Evolutionary conservation across 2,888 invertebrate genomes (phyloP), one percentile per base, ranked within the genome.

Genomic region (Alloscopus bannaensis): DNA sequence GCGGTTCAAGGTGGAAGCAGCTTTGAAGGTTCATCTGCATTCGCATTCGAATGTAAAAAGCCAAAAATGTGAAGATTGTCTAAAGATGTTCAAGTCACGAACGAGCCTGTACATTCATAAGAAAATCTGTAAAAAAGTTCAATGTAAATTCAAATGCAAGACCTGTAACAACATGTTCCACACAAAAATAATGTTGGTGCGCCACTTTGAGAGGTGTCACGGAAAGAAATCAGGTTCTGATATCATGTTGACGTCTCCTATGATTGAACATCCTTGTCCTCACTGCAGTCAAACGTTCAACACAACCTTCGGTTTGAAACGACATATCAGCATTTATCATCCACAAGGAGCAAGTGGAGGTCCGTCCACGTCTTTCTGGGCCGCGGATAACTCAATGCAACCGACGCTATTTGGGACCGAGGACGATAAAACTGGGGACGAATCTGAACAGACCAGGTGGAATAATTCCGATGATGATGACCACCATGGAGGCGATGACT

Each of bases 261-360:
- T 52, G 13, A 57, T 70, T 31, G 77, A 77, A 42, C 55, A 62
- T 36, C 68, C 62, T 1, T 77, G 77, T 28, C 59, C 60, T 28
- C 59, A 70, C 8, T 77, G 77, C n/a, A 70, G 77, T 26, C 70
- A 77, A 18, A 71, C 71, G 0, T 78, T 71, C 29, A 78, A 59
- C n/a, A 65, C 78, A 22, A 70, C 70, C 6, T 65, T 78, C 45
- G 78, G 71, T 0, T 60, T 78, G 11, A 57, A 28, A 16, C 22
- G 71, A 40, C 71, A 78, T 18, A 22, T 42, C 0, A n/a, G 18
- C 3, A 29, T 71, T 20, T 71, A 65, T n/a, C 70, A 71, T 26
- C 78, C 78, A 24, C 55, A 20, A 36, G 31, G 28, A 26, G 13
- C 57, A 2, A 57, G 50, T 2, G 50, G 22, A 1, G n/a, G n/a